Percentiles rank a stretch among this genome's conserved stretches.
phyloP scores from a whole-genome alignment of 2,113 vertebrate species.

The Myocastor coypus region DNA sequence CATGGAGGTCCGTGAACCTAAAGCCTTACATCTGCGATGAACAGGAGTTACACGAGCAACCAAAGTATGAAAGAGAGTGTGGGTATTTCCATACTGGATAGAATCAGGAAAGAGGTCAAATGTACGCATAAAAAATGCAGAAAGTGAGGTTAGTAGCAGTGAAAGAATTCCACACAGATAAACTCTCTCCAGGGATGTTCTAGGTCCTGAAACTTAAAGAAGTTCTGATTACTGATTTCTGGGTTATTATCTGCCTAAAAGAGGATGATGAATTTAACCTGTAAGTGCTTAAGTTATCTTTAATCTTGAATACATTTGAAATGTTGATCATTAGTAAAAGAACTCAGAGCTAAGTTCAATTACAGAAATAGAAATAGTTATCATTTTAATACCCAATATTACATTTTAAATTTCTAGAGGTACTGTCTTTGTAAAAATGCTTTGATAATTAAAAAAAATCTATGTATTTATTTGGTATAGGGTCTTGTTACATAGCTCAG shows the following conservation, averaged over 20 bases:
- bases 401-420: constrained; percentile 40
- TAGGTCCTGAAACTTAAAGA: not conserved
- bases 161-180: not conserved
- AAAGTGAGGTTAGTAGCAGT: not conserved
- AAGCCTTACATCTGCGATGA: not conserved
- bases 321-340: not conserved
- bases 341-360: not conserved
- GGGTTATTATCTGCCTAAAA: not conserved
- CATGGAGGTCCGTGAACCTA: not conserved
- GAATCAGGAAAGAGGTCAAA: not conserved
- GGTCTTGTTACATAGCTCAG: too few relatives aligned
- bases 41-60: not conserved
- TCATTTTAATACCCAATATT: not conserved
- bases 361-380: not conserved
- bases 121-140: not conserved
- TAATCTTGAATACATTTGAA: not conserved
- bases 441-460: not conserved
- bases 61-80: not conserved
- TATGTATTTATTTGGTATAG: too few relatives aligned
- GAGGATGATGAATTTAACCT: not conserved
- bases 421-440: not conserved
- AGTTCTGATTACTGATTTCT: not conserved
- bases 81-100: not conserved
- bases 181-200: not conserved
- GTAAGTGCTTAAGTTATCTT: not conserved